Percentiles rank a stretch among this genome's conserved stretches.
These are phyloP conservation scores for Drosophila trichaetosa DNA, from an alignment of 2,888 invertebrate genomes.

Conservation along the genomic window DNA sequence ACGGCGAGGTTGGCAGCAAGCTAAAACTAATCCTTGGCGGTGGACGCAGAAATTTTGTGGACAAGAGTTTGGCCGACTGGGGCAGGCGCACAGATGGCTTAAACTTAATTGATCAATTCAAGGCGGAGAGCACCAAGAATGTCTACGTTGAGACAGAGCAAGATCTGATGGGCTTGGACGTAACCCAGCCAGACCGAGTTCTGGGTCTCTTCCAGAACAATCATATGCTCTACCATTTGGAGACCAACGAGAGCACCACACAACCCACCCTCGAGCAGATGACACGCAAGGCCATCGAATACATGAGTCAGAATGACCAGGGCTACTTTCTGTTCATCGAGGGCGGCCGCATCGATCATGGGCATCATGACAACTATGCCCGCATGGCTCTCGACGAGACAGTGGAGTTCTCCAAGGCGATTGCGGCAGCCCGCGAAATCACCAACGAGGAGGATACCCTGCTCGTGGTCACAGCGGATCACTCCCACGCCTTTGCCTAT, in stretches of 20 bases:
- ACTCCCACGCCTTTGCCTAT: conserved; percentile 91
- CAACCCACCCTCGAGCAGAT: conserved; percentile 92
- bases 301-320: conserved; percentile 88
- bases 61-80: conserved; percentile 85
- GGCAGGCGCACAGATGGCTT: conserved; percentile 87
- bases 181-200: conserved; percentile 86
- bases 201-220: conserved; percentile 89
- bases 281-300: conserved; percentile 91
- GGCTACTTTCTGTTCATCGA: conserved; percentile 93
- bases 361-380: conserved; percentile 82
- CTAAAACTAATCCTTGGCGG: conserved; percentile 92
- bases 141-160: conserved; percentile 86
- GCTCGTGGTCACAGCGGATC: conserved; percentile 92
- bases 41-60: conserved; percentile 89
- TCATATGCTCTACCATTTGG: conserved; percentile 90
- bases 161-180: conserved; percentile 85
- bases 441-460: conserved; percentile 90
- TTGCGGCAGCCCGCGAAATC: conserved; percentile 87
- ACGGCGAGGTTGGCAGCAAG: conserved; percentile 88
- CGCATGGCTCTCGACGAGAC: conserved; percentile 84
- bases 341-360: conserved; percentile 86
- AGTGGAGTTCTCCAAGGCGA: conserved; percentile 90
- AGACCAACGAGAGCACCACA: conserved; percentile 85
- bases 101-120: conserved; percentile 89
- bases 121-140: conserved; percentile 84